A percentile compares a stretch with the other conserved stretches of the same genome.
These are phyloP conservation scores for Palythoa heliodiscus DNA, from an alignment of 92 coral and sea anemone species.

Conservation along the genomic window DNA sequence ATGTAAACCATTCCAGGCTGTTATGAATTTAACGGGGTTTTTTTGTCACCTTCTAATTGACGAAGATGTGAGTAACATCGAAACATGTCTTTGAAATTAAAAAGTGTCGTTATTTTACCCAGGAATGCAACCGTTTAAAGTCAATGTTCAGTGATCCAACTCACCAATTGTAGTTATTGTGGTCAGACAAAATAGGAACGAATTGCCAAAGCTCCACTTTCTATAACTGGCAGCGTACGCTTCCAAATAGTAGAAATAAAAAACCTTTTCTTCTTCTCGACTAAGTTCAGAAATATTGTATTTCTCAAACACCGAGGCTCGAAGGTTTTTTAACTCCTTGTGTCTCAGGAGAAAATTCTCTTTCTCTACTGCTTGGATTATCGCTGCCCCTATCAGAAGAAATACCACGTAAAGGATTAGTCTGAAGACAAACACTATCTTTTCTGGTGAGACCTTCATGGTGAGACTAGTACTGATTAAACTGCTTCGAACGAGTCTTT, in stretches of 20 bases:
- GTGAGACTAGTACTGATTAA: background rate
- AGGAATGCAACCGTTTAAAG: background rate
- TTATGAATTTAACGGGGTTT: no score
- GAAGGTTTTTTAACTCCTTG: conserved; percentile 4
- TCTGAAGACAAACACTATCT: background rate
- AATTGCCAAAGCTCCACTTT: conserved; percentile 70
- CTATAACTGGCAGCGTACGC: background rate
- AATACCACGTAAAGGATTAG: conserved; percentile 44
- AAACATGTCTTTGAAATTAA: no score
- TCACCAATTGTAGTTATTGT: conserved; percentile 77
- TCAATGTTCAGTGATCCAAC: background rate
- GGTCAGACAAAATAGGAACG: conserved; percentile 66
- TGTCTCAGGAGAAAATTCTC: conserved; percentile 26
- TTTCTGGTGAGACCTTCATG: conserved; percentile 1
- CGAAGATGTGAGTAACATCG: no score
- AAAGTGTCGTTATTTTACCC: no score
- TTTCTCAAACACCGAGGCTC: conserved; percentile 53
- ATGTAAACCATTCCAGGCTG: no score
- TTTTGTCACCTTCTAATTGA: no score
- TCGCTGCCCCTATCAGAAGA: conserved; percentile 64
- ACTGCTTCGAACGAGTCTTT: background rate
- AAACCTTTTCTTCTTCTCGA: conserved; percentile 32
- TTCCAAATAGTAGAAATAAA: background rate
- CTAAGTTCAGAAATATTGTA: conserved; percentile 60
- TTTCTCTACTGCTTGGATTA: conserved; percentile 68